Evolutionary conservation across 2,113 vertebrate species (phyloP).

Genomic region (Elanus axillaris): DNA sequence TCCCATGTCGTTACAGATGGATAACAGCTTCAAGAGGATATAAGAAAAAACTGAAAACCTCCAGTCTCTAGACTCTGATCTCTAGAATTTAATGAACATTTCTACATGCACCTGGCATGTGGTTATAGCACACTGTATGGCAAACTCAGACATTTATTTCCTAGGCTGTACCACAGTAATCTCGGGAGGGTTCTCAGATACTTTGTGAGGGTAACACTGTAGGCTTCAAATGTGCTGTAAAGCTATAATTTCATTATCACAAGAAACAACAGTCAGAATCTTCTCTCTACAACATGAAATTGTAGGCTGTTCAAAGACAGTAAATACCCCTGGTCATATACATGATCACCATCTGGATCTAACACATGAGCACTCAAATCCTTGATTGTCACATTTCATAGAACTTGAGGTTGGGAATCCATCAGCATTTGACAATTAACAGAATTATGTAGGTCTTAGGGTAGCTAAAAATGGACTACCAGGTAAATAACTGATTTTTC

Average conservation of each 20-base stretch:
- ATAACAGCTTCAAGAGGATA: background rate
- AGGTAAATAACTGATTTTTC: background rate
- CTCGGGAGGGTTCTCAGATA: background rate
- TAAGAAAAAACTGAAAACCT: background rate
- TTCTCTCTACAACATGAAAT: background rate
- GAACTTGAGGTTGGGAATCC: background rate
- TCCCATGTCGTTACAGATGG: background rate
- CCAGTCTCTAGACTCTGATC: background rate
- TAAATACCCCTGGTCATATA: accelerated
- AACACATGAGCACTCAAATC: background rate
- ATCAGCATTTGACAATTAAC: accelerated
- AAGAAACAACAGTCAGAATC: background rate
- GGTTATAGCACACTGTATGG: background rate
- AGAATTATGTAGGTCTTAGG: background rate
- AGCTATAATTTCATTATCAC: background rate
- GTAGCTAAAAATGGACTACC: background rate
- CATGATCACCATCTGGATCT: background rate
- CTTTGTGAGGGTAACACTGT: background rate
- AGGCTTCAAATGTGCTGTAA: background rate
- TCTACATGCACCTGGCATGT: background rate
- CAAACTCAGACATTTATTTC: background rate
- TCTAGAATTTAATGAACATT: background rate
- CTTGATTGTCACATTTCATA: background rate
- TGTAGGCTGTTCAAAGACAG: background rate
- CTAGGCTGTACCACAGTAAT: background rate